These are phyloP conservation scores for Mesorhabditis belari DNA, from an alignment of 2,888 invertebrate genomes.

Conservation along the genomic window DNA sequence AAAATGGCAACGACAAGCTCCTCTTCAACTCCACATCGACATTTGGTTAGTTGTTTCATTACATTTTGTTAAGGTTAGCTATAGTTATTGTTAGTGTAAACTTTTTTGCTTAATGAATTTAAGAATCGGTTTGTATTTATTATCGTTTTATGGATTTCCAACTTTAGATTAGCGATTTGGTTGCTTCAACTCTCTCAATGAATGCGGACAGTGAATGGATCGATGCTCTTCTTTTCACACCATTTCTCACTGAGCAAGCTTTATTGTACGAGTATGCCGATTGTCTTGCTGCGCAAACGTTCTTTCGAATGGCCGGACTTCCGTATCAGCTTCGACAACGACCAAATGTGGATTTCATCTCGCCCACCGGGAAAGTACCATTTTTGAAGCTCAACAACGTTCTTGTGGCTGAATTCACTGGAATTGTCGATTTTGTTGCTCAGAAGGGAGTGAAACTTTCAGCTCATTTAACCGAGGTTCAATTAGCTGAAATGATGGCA, in stretches of 20 bases:
- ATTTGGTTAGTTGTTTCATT: too few relatives aligned
- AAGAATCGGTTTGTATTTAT: too few relatives aligned
- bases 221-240: constrained; percentile 37
- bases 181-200: constrained; percentile 27
- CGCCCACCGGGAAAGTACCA: constrained; percentile 74
- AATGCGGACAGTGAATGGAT: constrained; percentile 41
- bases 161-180: constrained; percentile 26
- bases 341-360: constrained; percentile 91
- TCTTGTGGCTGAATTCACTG: constrained; percentile 80
- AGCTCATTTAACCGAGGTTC: constrained; percentile 66
- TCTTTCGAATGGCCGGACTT: constrained; percentile 82
- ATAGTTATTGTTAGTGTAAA: too few relatives aligned
- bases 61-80: too few relatives aligned
- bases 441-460: constrained; percentile 76
- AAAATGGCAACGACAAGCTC: too few relatives aligned
- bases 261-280: constrained; percentile 86
- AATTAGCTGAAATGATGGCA: constrained; percentile 83
- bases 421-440: constrained; percentile 79
- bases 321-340: constrained; percentile 74
- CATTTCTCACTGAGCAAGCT: constrained; percentile 64
- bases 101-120: too few relatives aligned
- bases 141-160: too few relatives aligned
- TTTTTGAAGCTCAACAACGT: constrained; percentile 84
- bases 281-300: constrained; percentile 84
- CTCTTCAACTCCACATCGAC: too few relatives aligned